Conservation (phyloP, 2,888 invertebrate species). For the Acleris laterana region DNA sequence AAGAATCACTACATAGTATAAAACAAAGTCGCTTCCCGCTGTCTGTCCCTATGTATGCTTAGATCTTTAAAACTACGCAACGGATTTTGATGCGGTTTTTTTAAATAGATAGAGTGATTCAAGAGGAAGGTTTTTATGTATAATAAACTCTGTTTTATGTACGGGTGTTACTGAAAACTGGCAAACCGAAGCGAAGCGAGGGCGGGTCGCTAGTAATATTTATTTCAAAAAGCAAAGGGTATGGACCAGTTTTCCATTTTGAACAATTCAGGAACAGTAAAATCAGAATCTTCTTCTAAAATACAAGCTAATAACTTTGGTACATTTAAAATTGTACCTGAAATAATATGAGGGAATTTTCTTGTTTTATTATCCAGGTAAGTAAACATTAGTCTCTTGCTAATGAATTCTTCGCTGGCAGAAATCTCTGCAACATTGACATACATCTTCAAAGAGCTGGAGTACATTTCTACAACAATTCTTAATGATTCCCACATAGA, state of each 20-base stretch:
- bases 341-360: constrained; percentile 87
- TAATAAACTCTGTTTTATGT: no score
- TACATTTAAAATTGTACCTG: constrained; percentile 90
- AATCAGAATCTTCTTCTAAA: constrained; percentile 85
- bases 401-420: constrained; percentile 88
- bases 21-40: no score
- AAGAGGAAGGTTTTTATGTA: no score
- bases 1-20: no score
- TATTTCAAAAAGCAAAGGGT: no score
- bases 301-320: constrained; percentile 89
- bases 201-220: no score
- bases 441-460: constrained; percentile 85
- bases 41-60: no score
- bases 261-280: constrained; percentile 63
- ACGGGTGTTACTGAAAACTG: no score
- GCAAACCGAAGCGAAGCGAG: no score
- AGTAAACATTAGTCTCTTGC: constrained; percentile 90
- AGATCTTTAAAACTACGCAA: no score
- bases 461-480: constrained; percentile 90
- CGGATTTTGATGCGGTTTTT: no score
- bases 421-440: constrained; percentile 90
- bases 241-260: constrained; percentile 59
- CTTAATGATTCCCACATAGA: constrained; percentile 87
- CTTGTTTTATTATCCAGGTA: constrained; percentile 84
- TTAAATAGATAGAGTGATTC: no score